Base-by-base conservation (phyloP, 2,113 vertebrate species). In the Typhlomys cinereus region DNA sequence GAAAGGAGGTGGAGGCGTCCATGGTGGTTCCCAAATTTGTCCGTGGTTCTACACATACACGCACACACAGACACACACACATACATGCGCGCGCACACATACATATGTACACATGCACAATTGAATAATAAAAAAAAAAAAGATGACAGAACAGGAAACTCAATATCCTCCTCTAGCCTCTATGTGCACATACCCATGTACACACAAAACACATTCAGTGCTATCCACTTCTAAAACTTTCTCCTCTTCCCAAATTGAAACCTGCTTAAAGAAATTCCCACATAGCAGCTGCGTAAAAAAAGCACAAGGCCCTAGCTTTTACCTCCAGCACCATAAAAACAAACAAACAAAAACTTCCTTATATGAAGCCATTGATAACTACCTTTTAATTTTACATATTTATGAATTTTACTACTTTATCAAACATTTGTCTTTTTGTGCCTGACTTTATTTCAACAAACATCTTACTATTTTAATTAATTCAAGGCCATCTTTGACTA, bases 391-490 rank as follows among this genome's bases (percentile, higher is more conserved):
- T 87, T 36, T 74, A 4, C 48, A 36, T 67, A 48, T 75, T 6
- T 52, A 46, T 12, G n/a, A 66, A 81, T 50, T 18, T 66, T 54
- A 70, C 46, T 71, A 29, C 18, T 88, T 41, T 64, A 82, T 36
- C 64, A 13, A 70, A 21, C 12, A 74, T 23, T n/a, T 85, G 29
- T 74, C 31, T 62, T 85, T 71, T 61, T 34, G 12, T 81, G 57
- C 52, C 79, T 52, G 36, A 13, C 36, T 88, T n/a, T 82, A 71
- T 46, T 52, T 81, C 62, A 85, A 44, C 81, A 70, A 7, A 75
- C 48, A 23, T 93, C 46, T 88, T 85, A 50, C 14, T 86, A 69
- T 11, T 82, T 80, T 89, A 89, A 83, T 82, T 54, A 90, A n/a
- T 39, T 44, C 39, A 70, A 70, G 18, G 5, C 23, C 67, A 44